A percentile compares a stretch with the other conserved stretches of the same genome.
Evolutionary conservation across 2,797 vertebrate species (phyloP).

Genomic region (Melanogrammus aeglefinus): DNA sequence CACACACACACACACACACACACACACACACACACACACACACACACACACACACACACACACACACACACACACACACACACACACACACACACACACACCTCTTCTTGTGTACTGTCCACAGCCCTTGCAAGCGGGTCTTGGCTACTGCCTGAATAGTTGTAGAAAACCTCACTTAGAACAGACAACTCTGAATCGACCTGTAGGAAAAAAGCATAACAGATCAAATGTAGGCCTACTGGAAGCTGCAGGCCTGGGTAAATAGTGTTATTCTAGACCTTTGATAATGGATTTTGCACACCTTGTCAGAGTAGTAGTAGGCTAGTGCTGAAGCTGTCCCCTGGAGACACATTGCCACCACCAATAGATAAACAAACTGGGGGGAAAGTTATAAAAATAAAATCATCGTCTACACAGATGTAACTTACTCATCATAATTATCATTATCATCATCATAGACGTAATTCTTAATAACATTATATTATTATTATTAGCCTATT

Average conservation of each 20-base stretch:
- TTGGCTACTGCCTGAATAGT: conserved; percentile 56
- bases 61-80: conserved; percentile 2
- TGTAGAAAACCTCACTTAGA: conserved; percentile 56
- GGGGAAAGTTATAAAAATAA: conserved; percentile 17
- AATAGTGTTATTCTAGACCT: background rate
- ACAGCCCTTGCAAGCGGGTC: conserved; percentile 55
- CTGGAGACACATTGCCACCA: conserved; percentile 58
- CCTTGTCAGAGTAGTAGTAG: conserved; percentile 49
- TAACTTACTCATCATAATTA: background rate
- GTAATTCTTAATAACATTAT: background rate
- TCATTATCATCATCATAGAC: background rate
- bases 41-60: conserved; percentile 2
- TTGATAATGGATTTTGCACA: conserved; percentile 16
- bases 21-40: background rate
- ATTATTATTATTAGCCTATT: background rate
- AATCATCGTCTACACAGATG: background rate
- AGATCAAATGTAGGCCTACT: background rate
- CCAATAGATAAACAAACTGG: conserved; percentile 66
- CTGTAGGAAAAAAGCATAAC: conserved; percentile 35
- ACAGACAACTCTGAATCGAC: conserved; percentile 52
- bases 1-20: background rate
- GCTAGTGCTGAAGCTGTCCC: conserved; percentile 53
- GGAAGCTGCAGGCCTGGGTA: background rate
- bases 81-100: conserved; percentile 5
- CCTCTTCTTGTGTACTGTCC: conserved; percentile 32